phyloP scores from a whole-genome alignment of 2,888 invertebrate genomes.

The Hoplodrina ambigua region DNA sequence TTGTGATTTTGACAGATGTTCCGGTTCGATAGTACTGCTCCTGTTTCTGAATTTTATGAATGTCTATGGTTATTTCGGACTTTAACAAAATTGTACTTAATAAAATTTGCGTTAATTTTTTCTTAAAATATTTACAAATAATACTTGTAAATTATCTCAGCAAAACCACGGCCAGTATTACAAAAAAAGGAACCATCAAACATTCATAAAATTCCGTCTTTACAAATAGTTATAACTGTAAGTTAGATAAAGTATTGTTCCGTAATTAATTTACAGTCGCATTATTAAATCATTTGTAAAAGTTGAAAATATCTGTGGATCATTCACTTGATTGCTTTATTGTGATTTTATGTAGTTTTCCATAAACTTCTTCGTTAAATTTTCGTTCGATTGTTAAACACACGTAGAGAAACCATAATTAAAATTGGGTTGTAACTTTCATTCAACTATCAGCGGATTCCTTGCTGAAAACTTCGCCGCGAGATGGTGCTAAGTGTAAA shows the following conservation, averaged over 20 bases:
- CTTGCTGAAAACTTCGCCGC: no score
- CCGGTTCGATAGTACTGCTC: constrained; percentile 36
- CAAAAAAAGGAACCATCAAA: constrained; percentile 4
- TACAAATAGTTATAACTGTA: not conserved
- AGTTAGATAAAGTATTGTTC: not conserved
- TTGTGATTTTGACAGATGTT: constrained; percentile 49
- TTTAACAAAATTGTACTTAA: constrained; percentile 21
- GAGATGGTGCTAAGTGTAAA: no score
- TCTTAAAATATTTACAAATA: not conserved
- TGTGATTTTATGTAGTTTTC: no score
- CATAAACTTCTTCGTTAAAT: no score
- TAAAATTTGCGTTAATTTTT: constrained; percentile 1
- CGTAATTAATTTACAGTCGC: not conserved
- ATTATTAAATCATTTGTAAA: not conserved
- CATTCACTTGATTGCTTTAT: not conserved
- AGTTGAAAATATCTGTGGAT: constrained; percentile 22
- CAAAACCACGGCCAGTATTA: constrained; percentile 41
- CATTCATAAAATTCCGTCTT: constrained; percentile 26
- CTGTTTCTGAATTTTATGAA: constrained; percentile 30
- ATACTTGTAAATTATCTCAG: not conserved
- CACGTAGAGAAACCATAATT: no score
- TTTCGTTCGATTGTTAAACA: no score
- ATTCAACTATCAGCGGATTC: no score
- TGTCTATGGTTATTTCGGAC: constrained; percentile 30
- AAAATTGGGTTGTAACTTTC: no score